Conservation (phyloP, 2,797 vertebrate species). For the Enteromius argenteus region DNA sequence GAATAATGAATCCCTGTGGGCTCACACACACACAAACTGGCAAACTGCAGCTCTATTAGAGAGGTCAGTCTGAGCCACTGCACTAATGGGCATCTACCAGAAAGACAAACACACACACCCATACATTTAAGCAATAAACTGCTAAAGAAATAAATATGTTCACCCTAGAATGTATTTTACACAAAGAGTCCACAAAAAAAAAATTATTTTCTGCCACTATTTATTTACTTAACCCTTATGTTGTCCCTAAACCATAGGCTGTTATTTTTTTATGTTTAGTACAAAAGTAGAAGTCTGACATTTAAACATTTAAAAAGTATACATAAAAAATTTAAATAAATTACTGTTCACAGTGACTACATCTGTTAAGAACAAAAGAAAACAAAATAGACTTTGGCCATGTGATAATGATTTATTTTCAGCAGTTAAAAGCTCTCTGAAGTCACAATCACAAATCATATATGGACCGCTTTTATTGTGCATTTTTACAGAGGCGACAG, state of each 20-base stretch:
- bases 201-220: neutral
- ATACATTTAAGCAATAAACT: neutral
- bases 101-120: neutral
- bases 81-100: neutral
- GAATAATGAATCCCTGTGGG: slow-evolving; percentile 8
- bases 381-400: neutral
- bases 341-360: neutral
- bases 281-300: neutral
- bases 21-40: neutral
- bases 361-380: neutral
- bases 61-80: neutral
- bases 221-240: neutral
- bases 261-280: neutral
- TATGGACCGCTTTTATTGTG: neutral
- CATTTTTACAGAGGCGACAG: neutral
- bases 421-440: neutral
- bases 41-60: neutral
- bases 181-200: neutral
- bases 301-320: neutral
- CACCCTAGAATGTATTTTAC: neutral
- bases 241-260: neutral
- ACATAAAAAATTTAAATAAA: neutral
- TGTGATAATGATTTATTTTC: neutral
- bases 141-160: neutral
- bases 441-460: neutral